Evolutionary conservation across 1,140 invertebrate genomes (phyloP), one percentile per base, ranked within the genome.

Genomic region (Palaemon carinicauda): DNA sequence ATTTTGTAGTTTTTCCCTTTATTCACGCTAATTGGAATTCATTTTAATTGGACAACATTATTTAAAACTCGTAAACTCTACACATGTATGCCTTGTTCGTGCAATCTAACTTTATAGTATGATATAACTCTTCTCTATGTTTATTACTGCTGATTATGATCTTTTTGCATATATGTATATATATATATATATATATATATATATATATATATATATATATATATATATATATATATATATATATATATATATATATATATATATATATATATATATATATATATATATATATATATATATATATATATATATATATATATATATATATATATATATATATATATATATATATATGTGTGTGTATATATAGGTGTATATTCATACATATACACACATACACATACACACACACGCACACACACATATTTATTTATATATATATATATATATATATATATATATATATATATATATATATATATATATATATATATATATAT

Each of bases 211-310:
- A 69, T 29, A 69, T 69, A 69, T 69, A 29, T 69, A 69, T 69
- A 69, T 69, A 69, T 69, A 69, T 69, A 69, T 69, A 65, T 69
- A 69, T 69, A 69, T 69, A 69, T 69, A 69, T 69, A 69, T 69
- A 69, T 69, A 69, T 69, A 69, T 4, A 69, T 69, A 5, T 17
- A 27, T 29, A 21, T 27, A 69, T 21, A 27, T 69, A 27, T 27
- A 27, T 27, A 7, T 1, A 69, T 3, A 69, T 1, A 69, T 24
- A 69, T 10, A 69, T 5, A 69, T 24, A 65, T 21, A 65, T 7
- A n/a, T 65, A 65, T 21, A 65, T 65, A 65, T 65, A 65, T 65
- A 65, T 65, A 65, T 65, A 65, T 65, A 65, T 65, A 65, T 65
- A 24, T 65, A 65, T 65, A 65, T 65, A 65, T 65, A 65, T 65